Base-by-base conservation (phyloP, 1,140 invertebrate species). In the Drosophila azteca region DNA sequence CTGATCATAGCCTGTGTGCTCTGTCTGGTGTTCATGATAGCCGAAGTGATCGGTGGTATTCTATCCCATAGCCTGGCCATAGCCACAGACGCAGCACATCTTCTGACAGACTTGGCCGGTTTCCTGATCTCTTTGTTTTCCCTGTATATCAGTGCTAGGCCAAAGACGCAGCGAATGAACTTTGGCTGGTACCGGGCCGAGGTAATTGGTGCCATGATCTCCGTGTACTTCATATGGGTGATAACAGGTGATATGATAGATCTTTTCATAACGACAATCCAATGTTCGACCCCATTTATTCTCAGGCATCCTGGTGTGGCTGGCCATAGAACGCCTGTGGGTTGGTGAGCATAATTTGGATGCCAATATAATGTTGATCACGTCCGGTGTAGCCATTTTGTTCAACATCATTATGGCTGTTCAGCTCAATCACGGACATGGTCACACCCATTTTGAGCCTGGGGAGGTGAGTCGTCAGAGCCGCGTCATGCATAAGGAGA, bases 351-450 rank as follows among this genome's bases (percentile, higher is more conserved):
- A 96, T 92, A 93, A 95, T 74, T 96, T 98, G 35, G 93, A 98
- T 76, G 95, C 96, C 0, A 92, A 94, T 75, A 94, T 96, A 61
- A 98, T 98, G 97, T 92, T 98, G 74, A 94, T 97, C 41, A 97
- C 97, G 3, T 95, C 97, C 6, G 94, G 93, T 0, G 92, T 96
- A 74, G 97, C 96, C 0, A 95, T 98, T 35, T 84, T 93, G 13
- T 95, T 98, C 68, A 98, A 98, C 92, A 91, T 98, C n/a, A 92
- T 89, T 49, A 99, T 99, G 97, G 98, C 97, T 3, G 90, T 96
- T 41, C 95, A 97, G 0, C 92, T 99, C 49, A 93, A 91, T 8
- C 94, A 95, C 72, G 92, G 93, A 0, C 79, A 79, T 20, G 65
- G 73, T 0, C 75, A 84, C 44, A 13, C 39, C 6, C 71, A 74